These are phyloP conservation scores for Synergus gifuensis DNA, from an alignment of 2,888 invertebrate species.

Conservation along the genomic window DNA sequence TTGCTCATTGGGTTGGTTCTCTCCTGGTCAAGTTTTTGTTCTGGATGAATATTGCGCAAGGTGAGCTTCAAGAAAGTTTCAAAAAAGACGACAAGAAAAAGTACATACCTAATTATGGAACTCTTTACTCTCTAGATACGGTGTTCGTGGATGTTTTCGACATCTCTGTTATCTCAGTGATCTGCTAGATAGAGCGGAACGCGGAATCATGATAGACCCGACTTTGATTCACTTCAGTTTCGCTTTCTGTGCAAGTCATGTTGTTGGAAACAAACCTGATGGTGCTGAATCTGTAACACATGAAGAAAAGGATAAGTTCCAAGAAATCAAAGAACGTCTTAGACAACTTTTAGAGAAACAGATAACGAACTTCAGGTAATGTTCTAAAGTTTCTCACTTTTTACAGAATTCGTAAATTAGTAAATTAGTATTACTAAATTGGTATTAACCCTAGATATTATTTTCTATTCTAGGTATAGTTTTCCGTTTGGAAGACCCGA, in stretches of 20 bases:
- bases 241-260: slow-evolving; percentile 99
- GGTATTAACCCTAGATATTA: background rate
- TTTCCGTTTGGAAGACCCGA: slow-evolving; percentile 99
- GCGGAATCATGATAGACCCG: slow-evolving; percentile 97
- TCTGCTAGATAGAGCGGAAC: slow-evolving; percentile 95
- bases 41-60: slow-evolving; percentile 98
- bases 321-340: slow-evolving; percentile 97
- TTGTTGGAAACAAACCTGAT: slow-evolving; percentile 99
- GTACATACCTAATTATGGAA: slow-evolving; percentile 1
- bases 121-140: slow-evolving; percentile 82
- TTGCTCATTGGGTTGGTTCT: slow-evolving; percentile 99
- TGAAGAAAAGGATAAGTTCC: slow-evolving; percentile 98
- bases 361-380: slow-evolving; percentile 98
- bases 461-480: slow-evolving; percentile 84
- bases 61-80: slow-evolving; percentile 50
- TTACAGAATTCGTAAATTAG: too few relatives aligned
- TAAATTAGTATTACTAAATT: background rate
- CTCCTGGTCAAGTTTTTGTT: slow-evolving; percentile 99
- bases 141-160: slow-evolving; percentile 97
- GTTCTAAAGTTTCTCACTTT: background rate
- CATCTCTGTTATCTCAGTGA: slow-evolving; percentile 98
- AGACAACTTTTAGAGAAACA: slow-evolving; percentile 96
- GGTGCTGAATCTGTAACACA: slow-evolving; percentile 99
- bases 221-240: slow-evolving; percentile 99
- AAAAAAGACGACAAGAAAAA: background rate